Base-by-base conservation (phyloP, 53 echinoderm and acorn worm genomes). In the Temnopleurus reevesii region DNA sequence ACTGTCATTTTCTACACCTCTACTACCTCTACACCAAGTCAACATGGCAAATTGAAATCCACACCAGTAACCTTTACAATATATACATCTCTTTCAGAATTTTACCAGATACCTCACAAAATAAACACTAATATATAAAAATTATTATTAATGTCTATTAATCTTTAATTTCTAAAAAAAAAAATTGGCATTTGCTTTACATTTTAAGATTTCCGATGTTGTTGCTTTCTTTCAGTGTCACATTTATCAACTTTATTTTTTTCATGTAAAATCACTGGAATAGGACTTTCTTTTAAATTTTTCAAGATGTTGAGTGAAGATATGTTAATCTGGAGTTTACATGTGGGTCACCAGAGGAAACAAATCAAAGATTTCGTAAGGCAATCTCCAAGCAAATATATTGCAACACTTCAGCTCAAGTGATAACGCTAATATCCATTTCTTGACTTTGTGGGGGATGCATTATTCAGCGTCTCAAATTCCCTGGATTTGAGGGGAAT, bases 391-490 rank as follows among this genome's bases (percentile, higher is more conserved):
- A 23, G 43, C 71, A 12, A 71, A 36, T 36, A 71, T 71, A 71
- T 71, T 38, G 71, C 71, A 71, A 71, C 71, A 71, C 71, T 71
- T 71, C 43, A n/a, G 13, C 71, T 71, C 26, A 71, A 71, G 71
- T 71, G 71, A 38, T 71, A 38, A 71, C 71, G n/a, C 41, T 12
- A 28, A 17, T 51, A 79, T 79, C 79, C 29, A 27, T 79, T 49
- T 79, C 79, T 49, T 79, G 79, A 49, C 49, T 79, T 49, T 79
- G 79, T 46, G 46, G 9, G n/a, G 13, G 38, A 46, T 79, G 79
- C 79, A 79, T 79, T 79, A 79, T 79, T 79, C 79, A 79, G 79
- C 79, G 27, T n/a, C 53, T 77, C 47, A 49, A 4, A 49, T 79
- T 43, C 49, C 47, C 3, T 0, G 41, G 71, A n/a, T 71, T 38